Conservation (phyloP, 1,140 invertebrate species). For the Platyura marginata region DNA sequence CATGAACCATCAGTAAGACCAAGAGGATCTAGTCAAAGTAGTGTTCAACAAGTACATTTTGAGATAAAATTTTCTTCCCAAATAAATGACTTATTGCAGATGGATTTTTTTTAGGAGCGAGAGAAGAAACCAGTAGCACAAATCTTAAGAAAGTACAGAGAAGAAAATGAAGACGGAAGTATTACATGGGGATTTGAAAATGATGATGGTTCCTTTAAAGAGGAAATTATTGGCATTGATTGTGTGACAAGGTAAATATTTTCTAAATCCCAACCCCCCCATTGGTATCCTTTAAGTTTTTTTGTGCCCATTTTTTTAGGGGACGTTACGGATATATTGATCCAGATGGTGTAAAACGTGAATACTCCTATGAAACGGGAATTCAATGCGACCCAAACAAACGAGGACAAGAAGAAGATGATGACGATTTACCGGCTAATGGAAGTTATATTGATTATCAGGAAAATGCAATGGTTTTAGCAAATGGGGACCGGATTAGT, state of each 20-base stretch:
- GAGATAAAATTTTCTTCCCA: neutral
- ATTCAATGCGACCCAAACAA: slow-evolving; percentile 44
- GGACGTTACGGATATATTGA: slow-evolving; percentile 71
- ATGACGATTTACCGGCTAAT: slow-evolving; percentile 39
- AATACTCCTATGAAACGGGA: slow-evolving; percentile 52
- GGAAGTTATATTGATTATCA: slow-evolving; percentile 51
- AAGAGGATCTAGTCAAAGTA: neutral
- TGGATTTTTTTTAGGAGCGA: slow-evolving; percentile 6
- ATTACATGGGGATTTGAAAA: slow-evolving; percentile 77
- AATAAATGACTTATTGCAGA: neutral
- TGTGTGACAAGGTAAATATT: slow-evolving; percentile 38
- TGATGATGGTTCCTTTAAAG: slow-evolving; percentile 48
- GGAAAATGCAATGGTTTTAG: slow-evolving; percentile 46
- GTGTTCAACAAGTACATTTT: neutral
- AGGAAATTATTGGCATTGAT: slow-evolving; percentile 61
- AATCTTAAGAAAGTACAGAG: slow-evolving; percentile 51
- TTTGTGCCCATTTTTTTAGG: slow-evolving; percentile 12
- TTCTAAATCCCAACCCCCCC: no score
- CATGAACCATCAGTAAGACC: neutral
- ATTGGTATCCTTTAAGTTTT: neutral
- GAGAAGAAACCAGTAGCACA: slow-evolving; percentile 50
- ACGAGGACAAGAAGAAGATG: slow-evolving; percentile 37
- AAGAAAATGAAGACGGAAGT: slow-evolving; percentile 61
- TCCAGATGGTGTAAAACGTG: slow-evolving; percentile 52
- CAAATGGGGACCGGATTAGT: slow-evolving; percentile 48